phyloP scores from a whole-genome alignment of 2,113 vertebrate genomes.

The Chitala chitala region DNA sequence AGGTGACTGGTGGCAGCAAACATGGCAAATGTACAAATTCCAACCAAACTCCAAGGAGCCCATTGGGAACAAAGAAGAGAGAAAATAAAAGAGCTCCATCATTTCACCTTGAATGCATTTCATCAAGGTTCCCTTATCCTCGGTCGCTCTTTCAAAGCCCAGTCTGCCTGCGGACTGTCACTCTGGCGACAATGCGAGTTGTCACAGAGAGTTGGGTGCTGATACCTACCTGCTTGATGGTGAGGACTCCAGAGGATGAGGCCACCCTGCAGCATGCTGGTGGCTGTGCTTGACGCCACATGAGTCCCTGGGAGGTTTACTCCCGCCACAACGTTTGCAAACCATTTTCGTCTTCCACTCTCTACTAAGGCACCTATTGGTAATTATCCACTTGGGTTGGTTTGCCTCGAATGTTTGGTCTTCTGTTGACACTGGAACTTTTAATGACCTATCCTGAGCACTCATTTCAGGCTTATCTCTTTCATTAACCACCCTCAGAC shows the following conservation, averaged over 20 bases:
- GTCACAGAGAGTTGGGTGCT: slow-evolving; percentile 29
- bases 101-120: slow-evolving; percentile 43
- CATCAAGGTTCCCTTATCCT: slow-evolving; percentile 32
- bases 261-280: background rate
- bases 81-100: slow-evolving; percentile 38
- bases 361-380: background rate
- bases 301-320: background rate
- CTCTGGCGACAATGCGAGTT: slow-evolving; percentile 34
- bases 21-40: slow-evolving; percentile 7
- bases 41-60: slow-evolving; percentile 21
- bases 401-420: background rate
- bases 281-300: background rate
- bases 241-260: slow-evolving; percentile 30
- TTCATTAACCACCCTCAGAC: background rate
- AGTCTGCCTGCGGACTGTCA: slow-evolving; percentile 29
- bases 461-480: slow-evolving; percentile 1
- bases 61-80: slow-evolving; percentile 12
- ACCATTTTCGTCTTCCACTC: background rate
- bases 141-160: slow-evolving; percentile 13
- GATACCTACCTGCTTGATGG: slow-evolving; percentile 35
- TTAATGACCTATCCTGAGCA: background rate
- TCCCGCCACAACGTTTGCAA: background rate
- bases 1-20: background rate
- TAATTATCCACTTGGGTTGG: slow-evolving; percentile 3
- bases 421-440: background rate